Base-by-base conservation (phyloP, 2,113 vertebrate species). In the Eurypyga helias region DNA sequence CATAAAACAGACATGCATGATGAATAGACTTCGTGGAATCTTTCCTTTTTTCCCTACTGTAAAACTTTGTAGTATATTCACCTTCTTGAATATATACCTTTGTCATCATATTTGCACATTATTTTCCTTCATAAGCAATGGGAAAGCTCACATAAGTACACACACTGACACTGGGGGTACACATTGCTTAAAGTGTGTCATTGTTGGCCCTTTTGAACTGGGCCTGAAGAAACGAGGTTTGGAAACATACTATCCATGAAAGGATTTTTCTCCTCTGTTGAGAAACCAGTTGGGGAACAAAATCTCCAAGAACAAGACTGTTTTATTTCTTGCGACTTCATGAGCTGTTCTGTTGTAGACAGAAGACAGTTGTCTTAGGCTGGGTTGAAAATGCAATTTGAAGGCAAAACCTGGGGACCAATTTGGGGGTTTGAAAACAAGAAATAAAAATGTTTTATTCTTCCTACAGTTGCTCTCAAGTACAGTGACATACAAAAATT, bases 121-220 rank as follows among this genome's bases (percentile, higher is more conserved):
- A 41, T 41, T 29, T 62, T 76, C 11, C 61, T 64, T 61, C 54
- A 17, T 34, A 43, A 64, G 23, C 12, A 43, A 13, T 46, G 38
- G 8, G 46, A 82, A 78, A 79, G 6, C 28, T 57, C 51, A 49
- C 6, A 0, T 11, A 57, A 77, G 26, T 48, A 17, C 38, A 9
- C 38, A 33, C n/a, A 36, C 3, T 38, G 25, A 46, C 5, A 67
- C 26, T n/a, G n/a, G 33, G 10, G 26, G 29, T 15, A 38, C 13
- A 33, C 0, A 0, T 61, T n/a, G 26, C 7, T 72, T 57, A 38
- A 93, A 26, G 23, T 10, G 3, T 7, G 1, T 24, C 17, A 25
- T 58, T 11, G 2, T 33, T 70, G 46, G 19, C 12, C 41, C 64
- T 85, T 83, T 70, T 70, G 7, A 70, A 57, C 7, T 51, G 21